These are phyloP conservation scores for Morelia viridis DNA, from an alignment of 2,797 vertebrate genomes.

Conservation along the genomic window DNA sequence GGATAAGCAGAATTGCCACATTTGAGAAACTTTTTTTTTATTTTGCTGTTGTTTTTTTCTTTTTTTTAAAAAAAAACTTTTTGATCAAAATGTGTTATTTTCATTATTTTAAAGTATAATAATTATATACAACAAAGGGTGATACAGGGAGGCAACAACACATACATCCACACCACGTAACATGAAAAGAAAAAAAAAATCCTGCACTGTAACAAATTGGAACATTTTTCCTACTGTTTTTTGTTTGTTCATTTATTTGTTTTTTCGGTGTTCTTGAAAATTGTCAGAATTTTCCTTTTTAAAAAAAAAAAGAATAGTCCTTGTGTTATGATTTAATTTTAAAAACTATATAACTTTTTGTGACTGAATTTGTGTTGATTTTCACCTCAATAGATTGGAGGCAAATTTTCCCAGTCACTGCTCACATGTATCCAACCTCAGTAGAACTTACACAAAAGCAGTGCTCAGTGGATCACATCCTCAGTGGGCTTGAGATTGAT, in stretches of 20 bases:
- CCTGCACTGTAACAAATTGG: constrained; percentile 79
- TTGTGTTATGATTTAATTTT: constrained; percentile 59
- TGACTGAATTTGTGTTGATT: constrained; percentile 69
- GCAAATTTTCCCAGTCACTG: constrained; percentile 10
- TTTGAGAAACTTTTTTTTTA: constrained; percentile 84
- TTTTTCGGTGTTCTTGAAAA: constrained; percentile 51
- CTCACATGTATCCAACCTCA: constrained; percentile 1
- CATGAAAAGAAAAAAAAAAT: constrained; percentile 90
- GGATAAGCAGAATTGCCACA: constrained; percentile 90
- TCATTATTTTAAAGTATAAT: constrained; percentile 73
- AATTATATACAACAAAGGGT: constrained; percentile 81
- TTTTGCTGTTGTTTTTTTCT: constrained; percentile 63
- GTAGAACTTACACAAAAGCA: constrained; percentile 25
- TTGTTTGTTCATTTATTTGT: constrained; percentile 35
- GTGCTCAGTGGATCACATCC: constrained; percentile 8
- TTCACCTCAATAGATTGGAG: constrained; percentile 77
- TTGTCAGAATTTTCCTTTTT: constrained; percentile 73
- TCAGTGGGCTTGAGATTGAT: constrained; percentile 60
- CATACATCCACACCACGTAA: constrained; percentile 99
- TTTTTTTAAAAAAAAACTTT: constrained; percentile 79
- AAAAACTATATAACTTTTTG: constrained; percentile 76
- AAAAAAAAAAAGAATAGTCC: constrained; percentile 57
- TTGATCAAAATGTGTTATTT: constrained; percentile 75
- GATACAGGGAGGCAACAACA: constrained; percentile 95
- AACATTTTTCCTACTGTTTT: constrained; percentile 60